These are phyloP conservation scores for Papilio demoleus DNA, from an alignment of 2,888 invertebrate genomes.

Conservation along the genomic window DNA sequence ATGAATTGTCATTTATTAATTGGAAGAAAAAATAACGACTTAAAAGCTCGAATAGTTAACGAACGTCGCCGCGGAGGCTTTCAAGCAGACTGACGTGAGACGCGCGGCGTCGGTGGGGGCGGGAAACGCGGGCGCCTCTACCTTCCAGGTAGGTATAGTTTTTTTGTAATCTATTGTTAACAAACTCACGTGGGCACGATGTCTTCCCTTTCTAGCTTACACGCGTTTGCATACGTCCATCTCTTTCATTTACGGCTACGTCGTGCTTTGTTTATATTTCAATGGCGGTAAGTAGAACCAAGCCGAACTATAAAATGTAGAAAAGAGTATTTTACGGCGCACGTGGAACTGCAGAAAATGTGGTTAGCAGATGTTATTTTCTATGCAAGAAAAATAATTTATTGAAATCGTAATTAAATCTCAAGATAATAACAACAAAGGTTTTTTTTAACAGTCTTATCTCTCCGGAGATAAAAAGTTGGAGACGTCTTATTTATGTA, in stretches of 20 bases:
- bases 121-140: conserved; percentile 59
- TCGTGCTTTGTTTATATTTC: conserved; percentile 75
- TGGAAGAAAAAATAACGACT: conserved; percentile 5
- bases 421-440: background rate
- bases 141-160: conserved; percentile 76
- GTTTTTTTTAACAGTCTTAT: background rate
- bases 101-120: conserved; percentile 62
- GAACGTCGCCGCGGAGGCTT: conserved; percentile 65
- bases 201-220: conserved; percentile 62
- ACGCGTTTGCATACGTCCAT: conserved; percentile 49
- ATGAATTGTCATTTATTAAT: conserved; percentile 9
- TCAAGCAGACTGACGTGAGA: conserved; percentile 64
- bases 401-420: background rate
- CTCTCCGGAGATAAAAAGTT: background rate
- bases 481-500: background rate
- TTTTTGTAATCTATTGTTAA: conserved; percentile 80
- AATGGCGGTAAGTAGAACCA: conserved; percentile 62
- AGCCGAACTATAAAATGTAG: conserved; percentile 56
- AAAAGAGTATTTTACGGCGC: conserved; percentile 49
- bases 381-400: conserved; percentile 40
- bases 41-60: conserved; percentile 49
- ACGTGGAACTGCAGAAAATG: conserved; percentile 59
- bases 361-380: conserved; percentile 55
- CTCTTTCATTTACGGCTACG: conserved; percentile 54
- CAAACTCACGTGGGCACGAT: conserved; percentile 73